These are phyloP conservation scores for Lithobius niger DNA, from an alignment of 1,140 invertebrate species.

Conservation along the genomic window DNA sequence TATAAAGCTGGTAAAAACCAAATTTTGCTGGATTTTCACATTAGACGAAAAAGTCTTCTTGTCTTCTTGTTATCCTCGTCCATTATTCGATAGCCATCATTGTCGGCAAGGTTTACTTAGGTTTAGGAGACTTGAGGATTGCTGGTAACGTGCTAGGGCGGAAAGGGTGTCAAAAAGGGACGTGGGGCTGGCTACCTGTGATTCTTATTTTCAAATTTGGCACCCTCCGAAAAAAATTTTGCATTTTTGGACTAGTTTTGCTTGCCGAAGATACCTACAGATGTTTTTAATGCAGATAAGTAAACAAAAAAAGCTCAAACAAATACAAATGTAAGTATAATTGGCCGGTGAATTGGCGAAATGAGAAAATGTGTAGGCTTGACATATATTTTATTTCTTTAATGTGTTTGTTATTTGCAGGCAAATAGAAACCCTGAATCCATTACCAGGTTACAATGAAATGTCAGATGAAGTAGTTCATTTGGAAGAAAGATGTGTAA, in stretches of 20 bases:
- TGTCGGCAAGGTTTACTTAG: no score
- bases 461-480: constrained; percentile 43
- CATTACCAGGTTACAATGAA: constrained; percentile 34
- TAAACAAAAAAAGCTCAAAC: no score
- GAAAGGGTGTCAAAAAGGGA: no score
- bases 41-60: no score
- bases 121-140: no score
- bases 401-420: constrained; percentile 19
- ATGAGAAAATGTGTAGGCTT: neutral
- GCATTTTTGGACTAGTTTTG: neutral
- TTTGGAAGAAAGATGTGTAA: constrained; percentile 59
- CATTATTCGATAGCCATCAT: no score
- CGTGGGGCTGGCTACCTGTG: no score
- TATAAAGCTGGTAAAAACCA: no score
- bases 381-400: neutral
- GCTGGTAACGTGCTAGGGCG: no score
- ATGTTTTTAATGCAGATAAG: neutral
- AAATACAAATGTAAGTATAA: neutral
- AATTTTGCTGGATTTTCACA: no score
- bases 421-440: constrained; percentile 46
- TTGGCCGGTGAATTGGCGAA: neutral
- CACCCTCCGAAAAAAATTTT: neutral
- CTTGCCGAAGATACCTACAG: neutral
- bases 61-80: no score
- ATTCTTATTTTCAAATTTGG: no score